phyloP scores from a whole-genome alignment of 2,113 vertebrate species.

The Pyrgilauda ruficollis region DNA sequence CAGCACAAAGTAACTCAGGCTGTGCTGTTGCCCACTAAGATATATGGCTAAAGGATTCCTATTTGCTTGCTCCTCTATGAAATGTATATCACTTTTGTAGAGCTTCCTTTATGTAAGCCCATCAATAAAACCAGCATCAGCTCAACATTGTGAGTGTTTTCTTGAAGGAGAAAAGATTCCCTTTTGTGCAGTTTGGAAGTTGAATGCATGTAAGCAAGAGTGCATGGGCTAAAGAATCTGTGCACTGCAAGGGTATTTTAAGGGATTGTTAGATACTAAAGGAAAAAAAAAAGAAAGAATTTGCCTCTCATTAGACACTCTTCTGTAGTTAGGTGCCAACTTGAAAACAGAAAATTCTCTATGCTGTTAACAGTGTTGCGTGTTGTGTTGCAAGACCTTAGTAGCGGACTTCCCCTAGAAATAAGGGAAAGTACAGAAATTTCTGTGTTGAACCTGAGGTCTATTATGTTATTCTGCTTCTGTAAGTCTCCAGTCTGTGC shows the following conservation, averaged over 20 bases:
- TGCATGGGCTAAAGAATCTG: not conserved
- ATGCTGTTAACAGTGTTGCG: not conserved
- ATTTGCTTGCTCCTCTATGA: not conserved
- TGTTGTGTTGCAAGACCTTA: not conserved
- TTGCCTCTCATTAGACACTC: not conserved
- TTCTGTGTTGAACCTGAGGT: not conserved
- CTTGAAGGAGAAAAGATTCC: not conserved
- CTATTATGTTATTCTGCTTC: not conserved
- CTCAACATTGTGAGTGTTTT: not conserved
- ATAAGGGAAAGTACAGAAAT: not conserved
- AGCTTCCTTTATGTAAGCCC: not conserved
- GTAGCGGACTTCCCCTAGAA: not conserved
- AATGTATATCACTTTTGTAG: not conserved
- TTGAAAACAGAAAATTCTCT: not conserved
- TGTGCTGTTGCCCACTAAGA: not conserved
- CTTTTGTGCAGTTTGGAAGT: not conserved
- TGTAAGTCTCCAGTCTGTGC: slow-evolving; percentile 29
- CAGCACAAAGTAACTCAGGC: not conserved
- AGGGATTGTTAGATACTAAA: not conserved
- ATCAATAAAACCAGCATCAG: slow-evolving; percentile 66
- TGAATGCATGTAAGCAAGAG: not conserved
- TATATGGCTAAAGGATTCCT: not conserved
- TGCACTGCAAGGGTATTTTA: not conserved
- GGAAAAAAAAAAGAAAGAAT: slow-evolving; percentile 5
- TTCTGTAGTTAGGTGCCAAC: not conserved